A percentile compares a stretch with the other conserved stretches of the same genome.
Evolutionary conservation across 2,113 vertebrate species (phyloP).

Genomic region (Limnothrissa miodon): DNA sequence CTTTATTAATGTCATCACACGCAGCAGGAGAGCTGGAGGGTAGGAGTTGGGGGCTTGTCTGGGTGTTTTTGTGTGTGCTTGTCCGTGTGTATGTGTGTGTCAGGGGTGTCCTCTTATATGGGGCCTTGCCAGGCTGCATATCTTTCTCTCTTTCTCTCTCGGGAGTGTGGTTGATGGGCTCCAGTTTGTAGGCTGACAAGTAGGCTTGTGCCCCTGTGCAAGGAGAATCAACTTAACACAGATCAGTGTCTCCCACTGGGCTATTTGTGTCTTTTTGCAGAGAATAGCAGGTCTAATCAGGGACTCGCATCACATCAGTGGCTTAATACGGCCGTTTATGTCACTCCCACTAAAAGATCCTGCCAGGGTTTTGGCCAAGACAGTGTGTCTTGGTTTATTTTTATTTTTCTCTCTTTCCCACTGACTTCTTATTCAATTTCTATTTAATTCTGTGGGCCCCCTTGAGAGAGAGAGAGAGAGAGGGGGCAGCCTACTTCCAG

Average conservation of each 20-base stretch:
- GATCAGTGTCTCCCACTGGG: conserved; percentile 19
- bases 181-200: conserved; percentile 27
- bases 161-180: background rate
- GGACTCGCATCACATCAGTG: conserved; percentile 6
- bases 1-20: conserved; percentile 19
- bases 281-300: conserved; percentile 12
- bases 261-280: conserved; percentile 13
- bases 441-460: background rate
- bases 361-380: background rate
- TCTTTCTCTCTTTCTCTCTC: background rate
- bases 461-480: background rate
- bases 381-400: conserved; percentile 4
- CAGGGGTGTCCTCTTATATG: background rate
- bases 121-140: background rate
- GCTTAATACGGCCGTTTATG: conserved; percentile 8
- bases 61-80: background rate
- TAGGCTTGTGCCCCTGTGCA: conserved; percentile 15
- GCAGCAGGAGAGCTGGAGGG: background rate
- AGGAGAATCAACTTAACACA: conserved; percentile 19
- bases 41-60: background rate
- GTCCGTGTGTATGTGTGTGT: background rate
- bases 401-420: background rate
- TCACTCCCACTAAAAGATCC: background rate
- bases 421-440: conserved; percentile 9
- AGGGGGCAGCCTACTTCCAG: background rate